phyloP scores from a whole-genome alignment of 2,888 invertebrate genomes.

The Mactromeris polynyma region DNA sequence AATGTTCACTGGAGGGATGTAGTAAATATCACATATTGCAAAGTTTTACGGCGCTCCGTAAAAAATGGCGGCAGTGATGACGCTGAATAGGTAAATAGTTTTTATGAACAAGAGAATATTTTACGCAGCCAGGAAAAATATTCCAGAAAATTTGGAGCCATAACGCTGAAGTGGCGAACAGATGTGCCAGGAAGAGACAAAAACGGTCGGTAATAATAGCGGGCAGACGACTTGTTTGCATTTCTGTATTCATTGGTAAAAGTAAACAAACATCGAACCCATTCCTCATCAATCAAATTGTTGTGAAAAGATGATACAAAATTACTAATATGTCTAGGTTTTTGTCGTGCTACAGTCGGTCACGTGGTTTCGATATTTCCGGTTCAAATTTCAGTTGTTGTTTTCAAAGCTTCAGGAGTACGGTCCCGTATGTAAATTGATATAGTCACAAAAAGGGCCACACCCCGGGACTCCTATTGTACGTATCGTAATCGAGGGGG shows the following conservation, averaged over 20 bases:
- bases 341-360: neutral
- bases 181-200: neutral
- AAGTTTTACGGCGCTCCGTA: constrained; percentile 17
- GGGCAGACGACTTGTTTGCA: neutral
- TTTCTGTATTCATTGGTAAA: neutral
- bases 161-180: neutral
- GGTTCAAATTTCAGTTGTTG: too few relatives aligned
- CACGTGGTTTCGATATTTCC: too few relatives aligned
- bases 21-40: constrained; percentile 16
- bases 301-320: neutral
- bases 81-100: constrained; percentile 8
- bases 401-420: too few relatives aligned
- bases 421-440: too few relatives aligned
- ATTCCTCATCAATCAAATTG: neutral
- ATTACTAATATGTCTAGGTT: neutral
- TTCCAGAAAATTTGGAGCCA: constrained; percentile 1
- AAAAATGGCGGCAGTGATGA: constrained; percentile 9
- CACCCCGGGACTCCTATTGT: too few relatives aligned
- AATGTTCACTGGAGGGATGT: constrained; percentile 27
- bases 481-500: too few relatives aligned
- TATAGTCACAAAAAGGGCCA: too few relatives aligned
- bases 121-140: neutral
- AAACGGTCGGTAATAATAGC: neutral
- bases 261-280: neutral
- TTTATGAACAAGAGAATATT: constrained; percentile 10